A percentile compares a stretch with the other conserved stretches of the same genome.
These are phyloP conservation scores for Leptinotarsa defecta DNA, from an alignment of 1,140 invertebrate species.

Conservation along the genomic window DNA sequence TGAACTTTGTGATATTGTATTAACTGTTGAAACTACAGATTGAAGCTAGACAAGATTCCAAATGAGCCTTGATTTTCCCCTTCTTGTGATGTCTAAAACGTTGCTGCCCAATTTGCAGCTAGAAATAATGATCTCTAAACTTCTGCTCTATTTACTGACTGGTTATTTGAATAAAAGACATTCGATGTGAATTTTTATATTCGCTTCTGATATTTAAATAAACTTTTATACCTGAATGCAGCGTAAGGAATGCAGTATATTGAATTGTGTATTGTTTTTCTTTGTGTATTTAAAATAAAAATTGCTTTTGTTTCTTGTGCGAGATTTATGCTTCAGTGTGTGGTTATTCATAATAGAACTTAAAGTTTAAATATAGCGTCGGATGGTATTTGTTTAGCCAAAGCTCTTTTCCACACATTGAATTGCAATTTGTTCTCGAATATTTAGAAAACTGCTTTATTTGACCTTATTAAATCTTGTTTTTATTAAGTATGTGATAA, in stretches of 20 bases:
- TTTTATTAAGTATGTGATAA: conserved; percentile 12
- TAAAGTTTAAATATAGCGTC: neutral
- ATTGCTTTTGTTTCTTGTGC: neutral
- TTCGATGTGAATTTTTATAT: too few species aligned
- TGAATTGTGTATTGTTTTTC: neutral
- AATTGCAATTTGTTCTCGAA: neutral
- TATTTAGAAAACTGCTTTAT: neutral
- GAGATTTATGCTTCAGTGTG: neutral
- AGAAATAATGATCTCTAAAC: neutral
- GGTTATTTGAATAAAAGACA: conserved; percentile 5
- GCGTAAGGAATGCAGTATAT: neutral
- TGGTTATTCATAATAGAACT: neutral
- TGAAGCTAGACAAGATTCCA: neutral
- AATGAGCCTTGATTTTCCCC: neutral
- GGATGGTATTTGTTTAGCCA: neutral
- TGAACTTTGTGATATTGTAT: neutral
- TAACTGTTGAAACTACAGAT: neutral
- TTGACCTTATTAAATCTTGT: neutral
- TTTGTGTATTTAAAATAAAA: neutral
- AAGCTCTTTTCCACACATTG: conserved; percentile 2
- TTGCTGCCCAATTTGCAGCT: neutral
- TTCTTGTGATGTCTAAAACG: neutral
- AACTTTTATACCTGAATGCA: neutral
- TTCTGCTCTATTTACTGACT: conserved; percentile 4
- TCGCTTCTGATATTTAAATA: too few species aligned